Evolutionary conservation across 2,113 vertebrate species (phyloP), one percentile per base, ranked within the genome.

Genomic region (Otolemur garnettii): DNA sequence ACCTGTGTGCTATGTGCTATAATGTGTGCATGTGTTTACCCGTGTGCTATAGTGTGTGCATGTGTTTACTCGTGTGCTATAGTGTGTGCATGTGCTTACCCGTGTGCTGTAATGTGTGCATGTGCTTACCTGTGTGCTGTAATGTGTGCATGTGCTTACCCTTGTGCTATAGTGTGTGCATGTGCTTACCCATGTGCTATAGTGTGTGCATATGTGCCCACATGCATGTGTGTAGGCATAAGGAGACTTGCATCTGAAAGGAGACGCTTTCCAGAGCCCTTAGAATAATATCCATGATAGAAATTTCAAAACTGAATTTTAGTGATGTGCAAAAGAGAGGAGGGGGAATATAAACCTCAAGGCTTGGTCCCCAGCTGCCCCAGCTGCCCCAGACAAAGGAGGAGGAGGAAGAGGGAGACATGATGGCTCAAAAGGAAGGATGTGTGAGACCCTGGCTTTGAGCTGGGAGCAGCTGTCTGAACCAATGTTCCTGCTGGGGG

Each of bases 361-460:
- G 62, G 4, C 57, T 6, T 4, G 18, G n/a, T 4, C 7, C 24
- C 14, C 7, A 3, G 19, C 7, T 3, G 35, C 33, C 7, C 13
- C 0, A 22, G n/a, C n/a, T 3, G 35, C n/a, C 7, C 13, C 0
- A 28, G 35, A 28, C 22, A 28, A 15, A 15, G 55, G 17, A 75
- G 53, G 4, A 7, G 19, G 35, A 72, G 35, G 21, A 38, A 38
- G 19, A 28, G 5, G 18, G 55, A 35, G 59, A 21, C 2, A 2
- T 4, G 5, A 15, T 0, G 19, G 22, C 14, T 11, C 6, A 10
- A 17, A 26, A 42, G 28, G 12, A 87, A 17, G 1, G 28, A 22
- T 1, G 33, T 2, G 28, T 28, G 59, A 75, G 5, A 4, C 55
- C 50, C 38, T 33, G 60, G 30, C 15, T 35, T 11, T 6, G 26